Evolutionary conservation across 1,140 invertebrate species (phyloP), one percentile per base, ranked within the genome.

Genomic region (Drosophila pachea): DNA sequence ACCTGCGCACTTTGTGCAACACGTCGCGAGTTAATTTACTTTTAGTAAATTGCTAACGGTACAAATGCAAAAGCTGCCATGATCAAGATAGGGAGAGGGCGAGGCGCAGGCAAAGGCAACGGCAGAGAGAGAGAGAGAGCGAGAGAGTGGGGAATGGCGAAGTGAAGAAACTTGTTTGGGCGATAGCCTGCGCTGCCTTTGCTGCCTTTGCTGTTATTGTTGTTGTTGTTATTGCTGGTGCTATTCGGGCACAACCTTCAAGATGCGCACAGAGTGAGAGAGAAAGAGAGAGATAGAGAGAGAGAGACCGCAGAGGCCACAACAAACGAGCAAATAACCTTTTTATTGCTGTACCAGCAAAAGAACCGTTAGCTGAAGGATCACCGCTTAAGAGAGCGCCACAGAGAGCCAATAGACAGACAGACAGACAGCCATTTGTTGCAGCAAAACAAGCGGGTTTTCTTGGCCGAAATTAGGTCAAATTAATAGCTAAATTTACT

Each of bases 11-110:
- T 52, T 52, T 52, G 49, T 33, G 49, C 7, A 48, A 7, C 55
- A 45, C 54, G 53, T 42, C 47, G 43, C 47, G 55, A 63, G 78
- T 77, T 69, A 83, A 83, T 83, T 83, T 76, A 73, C 58, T 73
- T 84, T 22, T 73, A 55, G 62, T 83, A 84, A 84, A 86, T 86
- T 84, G 81, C 73, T 84, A 84, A 84, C 79, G 79, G 79, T 86
- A 84, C 50, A 68, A 56, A 55, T 42, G 16, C 33, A 31, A 42
- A 40, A 56, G 50, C 43, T 56, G 62, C 36, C 35, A 36, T 29
- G 32, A 59, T 35, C 38, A 56, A 53, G 22, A 52, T 43, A 6
- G 38, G 12, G 4, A 12, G 33, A 22, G 12, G 7, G 12, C 22
- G 22, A 22, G 22, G 22, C 22, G 22, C 22, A 22, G 14, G n/a